Percentiles rank a stretch among this genome's conserved stretches.
These are phyloP conservation scores for Eumacrocentrus americanus DNA, from an alignment of 2,888 invertebrate genomes.

Conservation along the genomic window DNA sequence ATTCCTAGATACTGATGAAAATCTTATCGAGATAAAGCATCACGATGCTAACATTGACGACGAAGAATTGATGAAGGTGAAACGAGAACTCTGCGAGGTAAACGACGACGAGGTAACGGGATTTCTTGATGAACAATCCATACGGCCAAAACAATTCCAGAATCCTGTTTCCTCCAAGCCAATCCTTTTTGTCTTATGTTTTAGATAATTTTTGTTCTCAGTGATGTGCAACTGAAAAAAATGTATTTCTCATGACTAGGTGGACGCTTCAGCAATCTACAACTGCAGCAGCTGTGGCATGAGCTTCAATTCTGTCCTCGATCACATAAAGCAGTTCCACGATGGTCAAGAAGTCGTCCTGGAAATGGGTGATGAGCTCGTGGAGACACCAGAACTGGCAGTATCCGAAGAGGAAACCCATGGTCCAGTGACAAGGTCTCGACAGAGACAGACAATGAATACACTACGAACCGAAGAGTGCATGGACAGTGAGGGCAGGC, in stretches of 20 bases:
- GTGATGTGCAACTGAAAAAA: conserved; percentile 21
- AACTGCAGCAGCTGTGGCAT: conserved; percentile 72
- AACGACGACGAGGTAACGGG: conserved; percentile 23
- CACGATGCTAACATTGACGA: conserved; percentile 47
- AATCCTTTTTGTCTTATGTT: neutral
- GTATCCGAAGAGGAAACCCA: conserved; percentile 18
- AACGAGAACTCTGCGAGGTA: conserved; percentile 52
- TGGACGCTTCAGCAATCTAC: conserved; percentile 63
- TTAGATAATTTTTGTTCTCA: conserved; percentile 23
- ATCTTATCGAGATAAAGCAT: conserved; percentile 45
- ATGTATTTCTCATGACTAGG: conserved; percentile 26
- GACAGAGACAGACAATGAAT: conserved; percentile 56
- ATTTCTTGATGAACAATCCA: too few relatives aligned
- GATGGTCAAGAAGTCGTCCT: conserved; percentile 73
- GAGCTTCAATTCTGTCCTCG: conserved; percentile 69
- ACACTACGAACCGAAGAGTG: conserved; percentile 63
- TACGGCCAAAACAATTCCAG: neutral
- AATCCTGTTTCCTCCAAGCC: conserved; percentile 2
- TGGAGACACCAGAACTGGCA: conserved; percentile 1
- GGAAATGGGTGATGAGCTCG: conserved; percentile 62
- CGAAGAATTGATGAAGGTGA: conserved; percentile 45
- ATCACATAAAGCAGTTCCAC: conserved; percentile 72
- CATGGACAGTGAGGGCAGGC: conserved; percentile 63
- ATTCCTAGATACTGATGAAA: conserved; percentile 41
- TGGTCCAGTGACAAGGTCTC: conserved; percentile 34